These are phyloP conservation scores for Ochotona curzoniae DNA, from an alignment of 2,113 vertebrate genomes.

Conservation along the genomic window DNA sequence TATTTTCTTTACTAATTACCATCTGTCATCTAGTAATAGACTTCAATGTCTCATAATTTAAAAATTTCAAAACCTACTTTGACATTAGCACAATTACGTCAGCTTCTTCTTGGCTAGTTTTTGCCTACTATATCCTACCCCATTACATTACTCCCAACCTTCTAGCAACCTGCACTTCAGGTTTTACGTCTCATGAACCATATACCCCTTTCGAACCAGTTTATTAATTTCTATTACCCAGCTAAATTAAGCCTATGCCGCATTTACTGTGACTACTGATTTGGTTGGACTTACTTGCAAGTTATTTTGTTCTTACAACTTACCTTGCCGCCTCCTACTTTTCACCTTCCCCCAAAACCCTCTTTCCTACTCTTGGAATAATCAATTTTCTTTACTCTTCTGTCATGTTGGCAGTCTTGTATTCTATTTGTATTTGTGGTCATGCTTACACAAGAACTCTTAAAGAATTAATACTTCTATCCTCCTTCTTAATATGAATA, in stretches of 20 bases:
- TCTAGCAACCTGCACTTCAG: slow-evolving; percentile 14
- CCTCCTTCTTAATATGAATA: background rate
- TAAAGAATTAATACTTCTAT: slow-evolving; percentile 11
- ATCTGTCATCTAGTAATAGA: slow-evolving; percentile 16
- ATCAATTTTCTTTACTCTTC: slow-evolving; percentile 46
- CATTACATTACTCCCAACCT: slow-evolving; percentile 30
- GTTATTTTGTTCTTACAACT: slow-evolving; percentile 10
- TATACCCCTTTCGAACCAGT: background rate
- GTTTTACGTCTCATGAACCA: slow-evolving; percentile 2
- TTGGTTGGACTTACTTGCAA: background rate
- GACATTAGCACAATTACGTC: slow-evolving; percentile 1
- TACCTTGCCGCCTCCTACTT: background rate
- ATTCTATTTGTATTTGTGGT: slow-evolving; percentile 6
- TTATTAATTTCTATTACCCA: slow-evolving; percentile 18
- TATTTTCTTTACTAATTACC: slow-evolving; percentile 44
- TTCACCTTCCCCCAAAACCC: background rate
- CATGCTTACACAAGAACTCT: slow-evolving; percentile 30
- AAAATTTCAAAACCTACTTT: slow-evolving; percentile 20
- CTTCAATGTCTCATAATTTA: background rate
- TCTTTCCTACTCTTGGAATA: background rate
- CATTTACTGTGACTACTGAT: slow-evolving; percentile 23
- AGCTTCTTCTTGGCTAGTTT: slow-evolving; percentile 5
- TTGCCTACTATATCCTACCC: background rate
- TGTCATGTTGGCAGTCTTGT: background rate
- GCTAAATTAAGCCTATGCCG: background rate